A percentile compares a stretch with the other conserved stretches of the same genome.
These are phyloP conservation scores for Drosophila melanosoma DNA, from an alignment of 2,888 invertebrate species.

Conservation along the genomic window DNA sequence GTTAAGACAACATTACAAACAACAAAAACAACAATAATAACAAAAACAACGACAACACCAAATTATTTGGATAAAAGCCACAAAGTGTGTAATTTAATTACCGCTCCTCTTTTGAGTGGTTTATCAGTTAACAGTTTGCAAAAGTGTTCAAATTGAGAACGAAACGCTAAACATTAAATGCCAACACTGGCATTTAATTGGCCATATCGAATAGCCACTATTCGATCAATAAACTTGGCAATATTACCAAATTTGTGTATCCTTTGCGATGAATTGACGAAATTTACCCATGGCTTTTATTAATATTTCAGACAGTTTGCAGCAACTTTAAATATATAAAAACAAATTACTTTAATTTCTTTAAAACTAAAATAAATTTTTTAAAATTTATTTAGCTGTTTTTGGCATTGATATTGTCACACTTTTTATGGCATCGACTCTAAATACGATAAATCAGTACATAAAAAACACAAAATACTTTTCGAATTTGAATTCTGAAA, in stretches of 20 bases:
- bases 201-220: background rate
- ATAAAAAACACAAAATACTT: background rate
- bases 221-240: background rate
- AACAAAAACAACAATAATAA: constrained; percentile 1
- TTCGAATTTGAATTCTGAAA: background rate
- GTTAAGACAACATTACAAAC: background rate
- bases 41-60: background rate
- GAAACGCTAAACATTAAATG: background rate
- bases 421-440: background rate
- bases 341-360: background rate
- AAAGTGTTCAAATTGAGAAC: background rate
- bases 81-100: constrained; percentile 35
- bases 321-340: background rate
- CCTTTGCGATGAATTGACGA: background rate
- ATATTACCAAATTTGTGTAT: background rate
- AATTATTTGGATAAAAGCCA: constrained; percentile 9
- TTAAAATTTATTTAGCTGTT: background rate
- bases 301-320: background rate
- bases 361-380: background rate
- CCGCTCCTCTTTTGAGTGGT: background rate
- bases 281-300: background rate
- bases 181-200: background rate
- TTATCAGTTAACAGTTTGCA: background rate
- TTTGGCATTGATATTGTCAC: background rate
- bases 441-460: background rate